Conservation (phyloP, 2,888 invertebrate species). For the Agonopterix heracliana region DNA sequence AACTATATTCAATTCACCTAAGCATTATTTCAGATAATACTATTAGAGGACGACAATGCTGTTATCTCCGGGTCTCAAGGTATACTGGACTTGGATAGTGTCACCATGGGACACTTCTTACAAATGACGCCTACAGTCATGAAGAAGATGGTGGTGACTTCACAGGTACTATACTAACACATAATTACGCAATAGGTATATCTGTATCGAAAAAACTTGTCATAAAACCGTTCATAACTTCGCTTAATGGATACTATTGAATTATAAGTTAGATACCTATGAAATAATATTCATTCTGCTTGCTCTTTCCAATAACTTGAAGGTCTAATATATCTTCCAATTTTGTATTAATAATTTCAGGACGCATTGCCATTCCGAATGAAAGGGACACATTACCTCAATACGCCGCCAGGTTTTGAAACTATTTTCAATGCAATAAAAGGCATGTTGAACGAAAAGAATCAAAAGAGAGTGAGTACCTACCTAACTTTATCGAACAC, state of each 20-base stretch:
- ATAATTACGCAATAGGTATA: too few species aligned
- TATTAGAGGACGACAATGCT: conserved; percentile 62
- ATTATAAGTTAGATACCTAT: too few species aligned
- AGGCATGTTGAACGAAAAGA: conserved; percentile 74
- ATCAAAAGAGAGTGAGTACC: conserved; percentile 67
- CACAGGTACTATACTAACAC: conserved; percentile 16
- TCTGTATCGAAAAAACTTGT: too few species aligned
- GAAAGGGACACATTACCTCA: conserved; percentile 75
- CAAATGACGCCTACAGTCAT: conserved; percentile 56
- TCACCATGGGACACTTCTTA: conserved; percentile 54
- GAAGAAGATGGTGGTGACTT: conserved; percentile 50
- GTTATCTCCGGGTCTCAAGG: conserved; percentile 43
- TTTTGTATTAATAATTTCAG: conserved; percentile 44
- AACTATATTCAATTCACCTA: too few species aligned
- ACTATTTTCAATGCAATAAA: conserved; percentile 71
- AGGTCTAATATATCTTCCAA: too few species aligned
- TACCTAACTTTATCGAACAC: conserved; percentile 6
- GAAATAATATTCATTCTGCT: too few species aligned
- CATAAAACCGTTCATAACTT: too few species aligned
- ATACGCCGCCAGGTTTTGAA: conserved; percentile 74
- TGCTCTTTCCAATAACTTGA: too few species aligned
- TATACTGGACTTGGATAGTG: conserved; percentile 58
- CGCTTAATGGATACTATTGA: too few species aligned
- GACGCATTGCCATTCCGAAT: conserved; percentile 76
- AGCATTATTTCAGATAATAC: conserved; percentile 31